Conservation (phyloP, 2,797 vertebrate species). For the Acipenser ruthenus region DNA sequence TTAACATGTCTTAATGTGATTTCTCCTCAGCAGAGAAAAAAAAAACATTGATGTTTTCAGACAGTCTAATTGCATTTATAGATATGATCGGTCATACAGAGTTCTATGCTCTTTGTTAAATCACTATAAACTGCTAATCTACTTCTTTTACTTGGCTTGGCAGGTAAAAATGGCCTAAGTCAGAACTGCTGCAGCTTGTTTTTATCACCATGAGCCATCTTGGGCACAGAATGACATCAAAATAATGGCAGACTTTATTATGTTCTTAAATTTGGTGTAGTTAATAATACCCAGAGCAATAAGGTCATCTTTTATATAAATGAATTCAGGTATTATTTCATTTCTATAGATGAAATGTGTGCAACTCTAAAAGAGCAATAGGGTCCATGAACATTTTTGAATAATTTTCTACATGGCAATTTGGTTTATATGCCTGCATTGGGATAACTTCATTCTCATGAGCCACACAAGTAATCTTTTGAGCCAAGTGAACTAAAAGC, state of each 20-base stretch:
- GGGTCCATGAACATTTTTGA: conserved; percentile 22
- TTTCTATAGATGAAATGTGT: conserved; percentile 33
- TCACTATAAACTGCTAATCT: neutral
- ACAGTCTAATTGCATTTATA: too few species aligned
- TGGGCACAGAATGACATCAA: too few species aligned
- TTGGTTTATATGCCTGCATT: conserved; percentile 35
- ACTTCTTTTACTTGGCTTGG: neutral
- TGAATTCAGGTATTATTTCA: conserved; percentile 37
- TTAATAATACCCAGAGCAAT: conserved; percentile 32
- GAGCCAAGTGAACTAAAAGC: conserved; percentile 33
- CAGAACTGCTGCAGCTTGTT: neutral
- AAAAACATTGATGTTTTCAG: too few species aligned
- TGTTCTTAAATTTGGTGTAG: conserved; percentile 23
- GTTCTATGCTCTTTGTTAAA: neutral
- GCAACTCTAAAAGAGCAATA: conserved; percentile 31
- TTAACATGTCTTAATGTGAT: too few species aligned
- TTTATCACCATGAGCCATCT: neutral
- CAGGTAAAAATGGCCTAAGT: neutral
- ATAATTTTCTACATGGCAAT: conserved; percentile 36
- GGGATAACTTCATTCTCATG: conserved; percentile 40
- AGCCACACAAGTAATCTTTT: conserved; percentile 39
- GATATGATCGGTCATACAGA: too few species aligned
- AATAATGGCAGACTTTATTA: neutral
- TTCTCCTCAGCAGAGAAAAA: too few species aligned
- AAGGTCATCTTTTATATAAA: conserved; percentile 34